Conservation (phyloP, 1,140 invertebrate species). For the Drosophila pseudoobscura region DNA sequence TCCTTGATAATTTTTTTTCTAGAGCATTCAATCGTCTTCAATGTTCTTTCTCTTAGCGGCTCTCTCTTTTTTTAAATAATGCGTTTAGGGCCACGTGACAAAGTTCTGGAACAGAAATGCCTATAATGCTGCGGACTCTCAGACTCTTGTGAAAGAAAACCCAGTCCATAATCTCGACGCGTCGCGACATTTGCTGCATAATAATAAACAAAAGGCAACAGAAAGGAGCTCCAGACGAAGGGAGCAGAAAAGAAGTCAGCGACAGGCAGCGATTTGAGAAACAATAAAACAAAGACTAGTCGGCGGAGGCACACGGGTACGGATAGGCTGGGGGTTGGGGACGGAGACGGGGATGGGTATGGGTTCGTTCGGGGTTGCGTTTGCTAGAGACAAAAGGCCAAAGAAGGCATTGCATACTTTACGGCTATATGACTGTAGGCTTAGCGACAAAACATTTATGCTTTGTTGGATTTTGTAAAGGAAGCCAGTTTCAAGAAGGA, state of each 20-base stretch:
- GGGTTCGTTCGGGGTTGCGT: background rate
- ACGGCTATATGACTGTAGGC: constrained; percentile 53
- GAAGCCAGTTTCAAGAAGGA: constrained; percentile 1
- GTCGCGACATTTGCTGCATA: constrained; percentile 60
- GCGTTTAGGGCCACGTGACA: constrained; percentile 49
- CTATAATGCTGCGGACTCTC: constrained; percentile 6
- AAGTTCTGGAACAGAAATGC: constrained; percentile 39
- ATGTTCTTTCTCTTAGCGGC: background rate
- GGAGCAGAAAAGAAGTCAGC: constrained; percentile 35
- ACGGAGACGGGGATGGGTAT: background rate
- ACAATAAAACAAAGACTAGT: constrained; percentile 59
- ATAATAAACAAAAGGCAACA: constrained; percentile 45
- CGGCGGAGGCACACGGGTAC: constrained; percentile 13
- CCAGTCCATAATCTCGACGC: constrained; percentile 49
- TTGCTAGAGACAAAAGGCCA: constrained; percentile 37
- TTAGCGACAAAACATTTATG: constrained; percentile 61
- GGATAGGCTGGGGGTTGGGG: constrained; percentile 1
- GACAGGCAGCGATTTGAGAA: constrained; percentile 55
- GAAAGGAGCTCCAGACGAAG: constrained; percentile 19
- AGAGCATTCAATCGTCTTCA: constrained; percentile 25
- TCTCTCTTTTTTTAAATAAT: constrained; percentile 47
- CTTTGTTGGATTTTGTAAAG: constrained; percentile 55
- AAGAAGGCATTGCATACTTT: constrained; percentile 46
- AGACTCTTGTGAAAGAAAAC: constrained; percentile 5
- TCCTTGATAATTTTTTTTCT: constrained; percentile 1